phyloP scores from a whole-genome alignment of 2,113 vertebrate genomes.

The Antechinus stuartii region DNA sequence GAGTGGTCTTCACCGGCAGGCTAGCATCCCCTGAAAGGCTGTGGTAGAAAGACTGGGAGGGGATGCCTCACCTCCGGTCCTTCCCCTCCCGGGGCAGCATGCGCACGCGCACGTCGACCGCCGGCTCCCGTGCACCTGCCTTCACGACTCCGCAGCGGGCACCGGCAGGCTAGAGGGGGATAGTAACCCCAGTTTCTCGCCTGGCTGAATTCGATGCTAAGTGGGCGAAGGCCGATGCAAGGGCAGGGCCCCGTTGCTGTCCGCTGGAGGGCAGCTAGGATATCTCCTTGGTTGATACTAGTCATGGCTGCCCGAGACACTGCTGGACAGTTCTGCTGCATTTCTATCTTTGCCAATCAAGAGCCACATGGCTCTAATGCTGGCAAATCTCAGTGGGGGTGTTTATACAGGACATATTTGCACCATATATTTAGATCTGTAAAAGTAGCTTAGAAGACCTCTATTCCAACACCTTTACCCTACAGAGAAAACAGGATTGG shows the following conservation, averaged over 20 bases:
- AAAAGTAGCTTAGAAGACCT: background rate
- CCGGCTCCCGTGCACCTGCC: conserved; percentile 32
- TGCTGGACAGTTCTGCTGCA: background rate
- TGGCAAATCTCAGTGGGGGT: background rate
- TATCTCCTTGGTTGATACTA: background rate
- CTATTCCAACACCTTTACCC: background rate
- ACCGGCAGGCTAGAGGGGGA: background rate
- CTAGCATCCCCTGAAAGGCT: background rate
- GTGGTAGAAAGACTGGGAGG: background rate
- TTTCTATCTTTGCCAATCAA: background rate
- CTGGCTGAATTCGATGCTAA: background rate
- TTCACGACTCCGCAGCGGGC: background rate
- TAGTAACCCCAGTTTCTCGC: background rate
- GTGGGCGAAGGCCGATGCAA: conserved; percentile 36
- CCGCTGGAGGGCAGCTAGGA: background rate
- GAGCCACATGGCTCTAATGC: background rate
- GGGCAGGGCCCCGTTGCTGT: conserved; percentile 21
- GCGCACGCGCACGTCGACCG: conserved; percentile 21
- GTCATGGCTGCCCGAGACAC: background rate
- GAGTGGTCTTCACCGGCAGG: background rate
- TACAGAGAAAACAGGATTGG: background rate
- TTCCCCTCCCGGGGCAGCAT: conserved; percentile 43
- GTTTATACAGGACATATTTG: background rate
- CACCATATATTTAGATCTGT: background rate
- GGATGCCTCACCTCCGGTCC: conserved; percentile 32